A percentile compares a stretch with the other conserved stretches of the same genome.
These are phyloP conservation scores for Malurus leucopterus DNA, from an alignment of 2,797 vertebrate genomes.

Conservation along the genomic window DNA sequence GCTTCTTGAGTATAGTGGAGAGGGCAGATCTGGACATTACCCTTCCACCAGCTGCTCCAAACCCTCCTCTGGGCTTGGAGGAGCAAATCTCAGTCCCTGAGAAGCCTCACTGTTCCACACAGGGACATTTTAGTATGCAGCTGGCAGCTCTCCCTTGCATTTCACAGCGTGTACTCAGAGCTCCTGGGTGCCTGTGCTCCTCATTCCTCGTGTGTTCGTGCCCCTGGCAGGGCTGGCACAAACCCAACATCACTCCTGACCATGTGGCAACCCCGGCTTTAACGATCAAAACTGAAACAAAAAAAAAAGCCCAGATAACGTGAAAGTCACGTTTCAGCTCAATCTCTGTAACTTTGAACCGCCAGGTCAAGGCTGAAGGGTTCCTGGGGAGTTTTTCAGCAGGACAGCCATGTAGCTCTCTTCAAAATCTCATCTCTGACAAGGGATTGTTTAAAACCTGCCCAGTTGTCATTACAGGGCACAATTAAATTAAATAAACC, in stretches of 20 bases:
- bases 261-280: conserved; percentile 10
- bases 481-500: neutral
- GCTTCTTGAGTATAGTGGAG: neutral
- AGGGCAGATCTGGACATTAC: neutral
- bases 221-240: conserved; percentile 14
- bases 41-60: neutral
- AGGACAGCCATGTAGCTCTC: neutral
- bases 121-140: neutral
- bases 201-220: neutral
- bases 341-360: conserved; percentile 24
- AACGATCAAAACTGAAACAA: conserved; percentile 51
- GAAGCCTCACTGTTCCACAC: neutral
- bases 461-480: neutral
- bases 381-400: neutral
- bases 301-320: conserved; percentile 33
- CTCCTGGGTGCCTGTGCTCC: neutral
- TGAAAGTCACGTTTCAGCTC: conserved; percentile 28
- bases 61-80: neutral
- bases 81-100: neutral
- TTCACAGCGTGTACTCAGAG: neutral
- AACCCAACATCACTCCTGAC: conserved; percentile 26
- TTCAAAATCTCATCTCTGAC: neutral
- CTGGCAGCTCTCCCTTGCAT: neutral
- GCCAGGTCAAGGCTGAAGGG: conserved; percentile 24
- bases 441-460: neutral